phyloP scores from a whole-genome alignment of 2,113 vertebrate genomes.

The Irena cyanogastra region DNA sequence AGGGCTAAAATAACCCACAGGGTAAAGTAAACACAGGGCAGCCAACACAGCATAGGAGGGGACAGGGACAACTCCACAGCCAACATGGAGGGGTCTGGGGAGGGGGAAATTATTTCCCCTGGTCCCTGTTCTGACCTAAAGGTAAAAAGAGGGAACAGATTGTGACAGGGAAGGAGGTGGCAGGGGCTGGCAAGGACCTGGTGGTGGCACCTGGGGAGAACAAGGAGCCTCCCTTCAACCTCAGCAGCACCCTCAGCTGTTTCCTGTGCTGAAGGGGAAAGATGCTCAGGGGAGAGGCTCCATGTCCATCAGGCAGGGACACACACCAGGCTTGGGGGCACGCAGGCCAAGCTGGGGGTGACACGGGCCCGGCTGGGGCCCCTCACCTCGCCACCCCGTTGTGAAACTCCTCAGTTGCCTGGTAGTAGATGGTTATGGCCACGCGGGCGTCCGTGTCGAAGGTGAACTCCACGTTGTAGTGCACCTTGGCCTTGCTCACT shows the following conservation, averaged over 20 bases:
- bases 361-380: neutral
- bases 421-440: constrained; percentile 97
- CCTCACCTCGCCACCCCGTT: constrained; percentile 89
- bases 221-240: neutral
- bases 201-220: neutral
- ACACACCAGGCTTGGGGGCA: neutral
- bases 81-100: neutral
- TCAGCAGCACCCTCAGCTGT: neutral
- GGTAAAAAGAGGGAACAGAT: neutral
- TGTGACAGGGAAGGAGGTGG: neutral
- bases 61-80: neutral
- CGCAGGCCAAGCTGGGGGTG: neutral
- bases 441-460: constrained; percentile 92
- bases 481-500: constrained; percentile 75
- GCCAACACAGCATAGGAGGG: neutral
- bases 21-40: neutral
- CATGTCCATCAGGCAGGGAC: neutral
- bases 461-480: constrained; percentile 96
- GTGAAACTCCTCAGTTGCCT: constrained; percentile 94
- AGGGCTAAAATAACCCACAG: neutral
- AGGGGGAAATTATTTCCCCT: neutral
- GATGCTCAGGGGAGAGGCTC: neutral
- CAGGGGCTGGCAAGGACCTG: neutral
- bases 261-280: neutral
- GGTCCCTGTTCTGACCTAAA: neutral